These are phyloP conservation scores for Rhyacichthys aspro DNA, from an alignment of 2,797 vertebrate species.

Conservation along the genomic window DNA sequence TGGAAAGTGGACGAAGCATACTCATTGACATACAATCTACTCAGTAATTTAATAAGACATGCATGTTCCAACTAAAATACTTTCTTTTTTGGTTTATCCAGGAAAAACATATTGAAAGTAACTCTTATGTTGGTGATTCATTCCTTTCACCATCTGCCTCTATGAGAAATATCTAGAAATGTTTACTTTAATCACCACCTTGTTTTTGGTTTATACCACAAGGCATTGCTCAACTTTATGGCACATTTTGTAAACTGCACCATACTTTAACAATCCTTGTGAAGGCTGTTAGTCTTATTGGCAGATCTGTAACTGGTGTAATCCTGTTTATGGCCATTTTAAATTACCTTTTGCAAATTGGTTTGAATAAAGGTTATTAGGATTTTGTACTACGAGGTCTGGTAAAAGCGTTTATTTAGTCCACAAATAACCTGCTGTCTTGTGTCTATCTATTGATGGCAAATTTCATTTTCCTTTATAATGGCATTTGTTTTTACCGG, in stretches of 20 bases:
- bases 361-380: neutral
- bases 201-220: slow-evolving; percentile 34
- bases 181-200: slow-evolving; percentile 22
- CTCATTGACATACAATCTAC: neutral
- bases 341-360: slow-evolving; percentile 10
- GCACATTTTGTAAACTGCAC: neutral
- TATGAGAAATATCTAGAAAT: slow-evolving; percentile 17
- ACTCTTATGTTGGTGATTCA: slow-evolving; percentile 27
- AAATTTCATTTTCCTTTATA: slow-evolving; percentile 30
- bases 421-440: slow-evolving; percentile 42
- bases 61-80: neutral
- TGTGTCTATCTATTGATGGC: slow-evolving; percentile 67
- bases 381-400: no score
- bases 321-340: slow-evolving; percentile 13
- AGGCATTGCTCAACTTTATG: slow-evolving; percentile 24
- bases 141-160: slow-evolving; percentile 33
- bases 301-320: slow-evolving; percentile 1
- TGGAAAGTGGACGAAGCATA: neutral
- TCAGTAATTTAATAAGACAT: neutral
- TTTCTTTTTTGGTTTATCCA: slow-evolving; percentile 6
- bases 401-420: neutral
- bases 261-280: neutral
- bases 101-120: slow-evolving; percentile 13
- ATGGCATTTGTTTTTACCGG: slow-evolving; percentile 48
- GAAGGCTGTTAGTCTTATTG: slow-evolving; percentile 10